Conservation (phyloP, 2,888 invertebrate species). For the Rutpela maculata region DNA sequence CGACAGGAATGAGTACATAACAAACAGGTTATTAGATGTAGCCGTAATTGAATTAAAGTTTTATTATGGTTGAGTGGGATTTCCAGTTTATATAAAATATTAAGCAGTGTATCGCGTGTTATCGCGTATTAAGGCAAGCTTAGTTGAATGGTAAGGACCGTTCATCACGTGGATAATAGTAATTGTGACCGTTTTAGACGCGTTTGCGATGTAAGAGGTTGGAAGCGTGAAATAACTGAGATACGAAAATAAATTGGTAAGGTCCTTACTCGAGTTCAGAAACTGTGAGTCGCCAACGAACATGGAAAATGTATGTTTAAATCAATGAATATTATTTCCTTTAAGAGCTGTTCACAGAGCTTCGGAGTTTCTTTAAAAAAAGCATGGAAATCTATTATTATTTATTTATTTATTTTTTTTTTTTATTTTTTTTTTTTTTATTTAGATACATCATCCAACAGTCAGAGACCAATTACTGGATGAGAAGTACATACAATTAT, state of each 20-base stretch:
- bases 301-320: background rate
- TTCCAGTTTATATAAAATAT: constrained; percentile 40
- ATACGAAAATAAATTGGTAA: background rate
- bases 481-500: too few relatives aligned
- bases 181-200: constrained; percentile 25
- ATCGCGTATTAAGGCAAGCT: constrained; percentile 28
- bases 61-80: constrained; percentile 36
- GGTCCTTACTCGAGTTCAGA: background rate
- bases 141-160: constrained; percentile 32
- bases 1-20: constrained; percentile 30
- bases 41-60: constrained; percentile 37
- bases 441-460: too few relatives aligned
- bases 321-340: background rate
- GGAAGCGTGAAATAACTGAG: background rate
- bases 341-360: too few relatives aligned
- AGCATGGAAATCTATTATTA: too few relatives aligned
- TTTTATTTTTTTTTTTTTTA: too few relatives aligned
- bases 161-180: constrained; percentile 17
- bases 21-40: constrained; percentile 41
- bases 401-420: too few relatives aligned
- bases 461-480: too few relatives aligned
- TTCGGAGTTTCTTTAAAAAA: too few relatives aligned
- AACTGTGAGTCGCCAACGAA: background rate
- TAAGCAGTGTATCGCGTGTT: constrained; percentile 39
- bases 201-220: constrained; percentile 9